Evolutionary conservation across 2,113 vertebrate species (phyloP).

Genomic region (Shinisaurus crocodilurus): DNA sequence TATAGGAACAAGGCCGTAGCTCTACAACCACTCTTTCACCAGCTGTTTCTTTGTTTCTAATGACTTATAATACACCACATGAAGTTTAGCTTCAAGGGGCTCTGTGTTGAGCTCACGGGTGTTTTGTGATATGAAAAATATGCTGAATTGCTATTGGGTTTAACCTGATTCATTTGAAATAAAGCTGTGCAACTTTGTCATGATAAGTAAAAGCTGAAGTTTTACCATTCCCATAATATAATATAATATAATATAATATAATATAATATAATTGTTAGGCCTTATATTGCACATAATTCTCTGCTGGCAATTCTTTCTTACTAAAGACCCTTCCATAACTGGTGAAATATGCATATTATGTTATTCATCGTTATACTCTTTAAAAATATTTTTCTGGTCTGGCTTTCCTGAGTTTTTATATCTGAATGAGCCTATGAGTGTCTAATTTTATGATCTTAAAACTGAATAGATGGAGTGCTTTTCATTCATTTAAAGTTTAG

Average conservation of each 20-base stretch:
- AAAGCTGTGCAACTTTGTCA: background rate
- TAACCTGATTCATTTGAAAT: background rate
- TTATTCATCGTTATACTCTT: background rate
- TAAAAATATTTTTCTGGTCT: background rate
- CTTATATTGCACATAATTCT: conserved; percentile 54
- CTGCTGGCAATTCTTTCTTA: conserved; percentile 53
- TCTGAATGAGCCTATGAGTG: background rate
- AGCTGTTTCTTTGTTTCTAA: background rate
- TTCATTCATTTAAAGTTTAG: conserved; percentile 48
- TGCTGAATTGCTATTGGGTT: background rate
- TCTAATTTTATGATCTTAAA: background rate
- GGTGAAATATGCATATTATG: background rate
- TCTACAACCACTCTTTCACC: background rate
- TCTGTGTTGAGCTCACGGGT: background rate
- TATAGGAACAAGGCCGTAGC: background rate
- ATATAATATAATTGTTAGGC: conserved; percentile 63
- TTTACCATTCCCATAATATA: conserved; percentile 66
- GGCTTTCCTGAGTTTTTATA: background rate
- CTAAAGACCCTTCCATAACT: conserved; percentile 27
- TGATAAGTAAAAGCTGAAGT: conserved; percentile 51
- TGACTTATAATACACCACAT: background rate
- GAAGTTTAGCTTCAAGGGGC: background rate
- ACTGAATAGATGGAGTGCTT: background rate
- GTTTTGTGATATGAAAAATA: background rate
- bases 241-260: conserved; percentile 68